A percentile compares a stretch with the other conserved stretches of the same genome.
Conservation (phyloP, 2,888 invertebrate genomes). For the Cheilosia impressa region DNA sequence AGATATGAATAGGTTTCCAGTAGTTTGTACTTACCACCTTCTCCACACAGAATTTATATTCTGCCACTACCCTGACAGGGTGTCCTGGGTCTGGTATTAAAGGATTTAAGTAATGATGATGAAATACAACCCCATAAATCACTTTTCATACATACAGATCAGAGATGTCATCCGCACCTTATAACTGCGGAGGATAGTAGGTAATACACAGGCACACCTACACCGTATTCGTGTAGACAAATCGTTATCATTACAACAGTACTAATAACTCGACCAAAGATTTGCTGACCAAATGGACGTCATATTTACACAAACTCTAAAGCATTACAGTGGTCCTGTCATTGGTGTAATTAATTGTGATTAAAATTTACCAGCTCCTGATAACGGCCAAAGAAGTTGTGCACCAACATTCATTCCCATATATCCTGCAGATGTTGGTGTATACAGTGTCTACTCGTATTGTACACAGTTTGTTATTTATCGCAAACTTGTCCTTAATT, state of each 20-base stretch:
- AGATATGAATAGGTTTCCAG: slow-evolving; percentile 35
- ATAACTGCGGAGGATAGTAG: not conserved
- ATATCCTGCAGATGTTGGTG: not conserved
- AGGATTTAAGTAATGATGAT: slow-evolving; percentile 64
- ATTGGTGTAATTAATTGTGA: slow-evolving; percentile 44
- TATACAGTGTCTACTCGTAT: not conserved
- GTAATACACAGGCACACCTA: not conserved
- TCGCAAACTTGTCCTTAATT: slow-evolving; percentile 13
- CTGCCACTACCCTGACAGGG: slow-evolving; percentile 1
- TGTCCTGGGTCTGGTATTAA: slow-evolving; percentile 34
- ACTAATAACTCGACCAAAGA: slow-evolving; percentile 45
- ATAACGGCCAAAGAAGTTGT: slow-evolving; percentile 12
- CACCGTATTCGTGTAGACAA: slow-evolving; percentile 46
- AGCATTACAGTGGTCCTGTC: slow-evolving; percentile 15
- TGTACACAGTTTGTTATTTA: not conserved
- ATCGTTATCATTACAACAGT: slow-evolving; percentile 35
- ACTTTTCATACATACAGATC: slow-evolving; percentile 26
- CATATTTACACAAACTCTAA: slow-evolving; percentile 22
- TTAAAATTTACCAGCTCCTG: slow-evolving; percentile 46
- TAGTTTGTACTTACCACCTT: slow-evolving; percentile 43
- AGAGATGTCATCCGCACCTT: not conserved
- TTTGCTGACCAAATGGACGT: slow-evolving; percentile 36
- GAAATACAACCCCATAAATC: slow-evolving; percentile 53
- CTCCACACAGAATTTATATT: slow-evolving; percentile 24
- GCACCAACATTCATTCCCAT: not conserved